These are phyloP conservation scores for Acanthisitta chloris DNA, from an alignment of 2,113 vertebrate species.

Conservation along the genomic window DNA sequence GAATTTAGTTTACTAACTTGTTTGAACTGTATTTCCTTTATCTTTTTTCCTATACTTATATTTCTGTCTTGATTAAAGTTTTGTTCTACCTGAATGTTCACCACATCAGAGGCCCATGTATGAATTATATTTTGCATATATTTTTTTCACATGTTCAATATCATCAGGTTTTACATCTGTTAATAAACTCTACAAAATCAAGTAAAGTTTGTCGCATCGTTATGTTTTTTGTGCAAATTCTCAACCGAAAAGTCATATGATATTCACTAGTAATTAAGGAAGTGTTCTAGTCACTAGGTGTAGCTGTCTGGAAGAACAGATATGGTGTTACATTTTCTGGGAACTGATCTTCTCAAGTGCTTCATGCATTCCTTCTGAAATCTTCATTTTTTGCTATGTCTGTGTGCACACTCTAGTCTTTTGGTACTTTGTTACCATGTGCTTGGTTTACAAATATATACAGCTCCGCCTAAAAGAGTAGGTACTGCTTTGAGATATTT, in stretches of 20 bases:
- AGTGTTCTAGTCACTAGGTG: neutral
- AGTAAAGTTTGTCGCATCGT: neutral
- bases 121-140: neutral
- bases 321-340: neutral
- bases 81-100: neutral
- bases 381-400: neutral
- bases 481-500: neutral
- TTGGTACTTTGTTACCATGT: neutral
- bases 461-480: neutral
- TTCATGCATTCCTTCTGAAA: neutral
- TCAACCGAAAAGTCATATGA: neutral
- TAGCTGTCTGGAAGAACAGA: neutral
- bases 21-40: neutral
- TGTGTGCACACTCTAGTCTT: neutral
- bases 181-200: neutral
- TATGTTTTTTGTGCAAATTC: neutral
- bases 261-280: neutral
- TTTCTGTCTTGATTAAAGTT: neutral
- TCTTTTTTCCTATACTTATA: neutral
- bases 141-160: neutral
- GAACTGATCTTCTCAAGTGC: neutral
- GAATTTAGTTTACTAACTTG: neutral
- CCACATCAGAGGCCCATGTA: accelerated
- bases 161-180: neutral
- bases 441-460: neutral